Percentiles rank a stretch among this genome's conserved stretches.
Evolutionary conservation across 2,888 invertebrate genomes (phyloP).

Genomic region (Sinohyriopsis cumingii): DNA sequence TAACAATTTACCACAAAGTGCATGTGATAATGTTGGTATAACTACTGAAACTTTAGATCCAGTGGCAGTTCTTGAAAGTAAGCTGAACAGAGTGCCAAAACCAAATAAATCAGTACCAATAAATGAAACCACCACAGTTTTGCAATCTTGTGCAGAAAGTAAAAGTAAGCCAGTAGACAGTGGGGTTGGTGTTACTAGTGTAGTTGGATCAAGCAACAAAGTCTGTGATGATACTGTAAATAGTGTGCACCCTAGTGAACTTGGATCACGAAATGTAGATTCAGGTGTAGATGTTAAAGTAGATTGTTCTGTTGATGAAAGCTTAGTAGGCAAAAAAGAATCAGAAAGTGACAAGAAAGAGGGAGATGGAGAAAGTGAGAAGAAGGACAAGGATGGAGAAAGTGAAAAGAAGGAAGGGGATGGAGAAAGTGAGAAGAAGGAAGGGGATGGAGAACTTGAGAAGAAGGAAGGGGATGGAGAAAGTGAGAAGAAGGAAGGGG

Average conservation of each 20-base stretch:
- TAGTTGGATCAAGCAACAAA: slow-evolving; percentile 2
- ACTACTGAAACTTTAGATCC: too few species aligned
- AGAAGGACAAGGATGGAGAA: slow-evolving; percentile 10
- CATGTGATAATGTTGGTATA: too few species aligned
- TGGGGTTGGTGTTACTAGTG: slow-evolving; percentile 3
- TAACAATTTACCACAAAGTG: slow-evolving; percentile 6
- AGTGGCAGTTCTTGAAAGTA: slow-evolving; percentile 1
- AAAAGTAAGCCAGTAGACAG: slow-evolving; percentile 7
- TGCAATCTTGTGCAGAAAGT: slow-evolving; percentile 20
- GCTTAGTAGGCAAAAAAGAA: slow-evolving; percentile 8
- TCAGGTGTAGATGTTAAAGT: slow-evolving; percentile 4
- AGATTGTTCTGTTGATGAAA: slow-evolving; percentile 15
- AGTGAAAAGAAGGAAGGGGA: slow-evolving; percentile 8
- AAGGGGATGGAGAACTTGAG: slow-evolving; percentile 2
- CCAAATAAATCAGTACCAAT: slow-evolving; percentile 46
- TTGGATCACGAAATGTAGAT: slow-evolving; percentile 8
- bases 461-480: slow-evolving; percentile 20
- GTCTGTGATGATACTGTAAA: slow-evolving; percentile 3
- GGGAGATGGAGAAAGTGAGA: slow-evolving; percentile 5
- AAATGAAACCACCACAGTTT: slow-evolving; percentile 39
- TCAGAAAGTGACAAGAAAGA: slow-evolving; percentile 14
- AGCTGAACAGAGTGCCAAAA: slow-evolving; percentile 17
- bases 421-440: not conserved
- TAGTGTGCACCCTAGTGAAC: not conserved
- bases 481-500: slow-evolving; percentile 79